phyloP scores from a whole-genome alignment of 64 coral and sea anemone genomes.

The Hydrozoanthus tunicans region DNA sequence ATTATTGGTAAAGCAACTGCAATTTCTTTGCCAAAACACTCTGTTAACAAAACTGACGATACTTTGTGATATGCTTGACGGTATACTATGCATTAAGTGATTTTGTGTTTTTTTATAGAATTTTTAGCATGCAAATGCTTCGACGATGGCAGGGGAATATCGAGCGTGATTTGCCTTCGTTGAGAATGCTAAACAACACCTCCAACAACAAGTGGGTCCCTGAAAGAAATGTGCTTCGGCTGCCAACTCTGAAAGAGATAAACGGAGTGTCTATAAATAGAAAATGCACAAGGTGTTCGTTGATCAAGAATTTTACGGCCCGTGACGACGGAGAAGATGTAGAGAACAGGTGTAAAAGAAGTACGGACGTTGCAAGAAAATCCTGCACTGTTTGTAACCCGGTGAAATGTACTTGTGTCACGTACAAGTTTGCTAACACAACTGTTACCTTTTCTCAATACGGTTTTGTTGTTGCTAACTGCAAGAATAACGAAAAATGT shows the following conservation, averaged over 20 bases:
- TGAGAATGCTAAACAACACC: not conserved
- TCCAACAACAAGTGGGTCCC: not conserved
- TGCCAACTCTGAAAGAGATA: not conserved
- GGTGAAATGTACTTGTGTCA: conserved; percentile 24
- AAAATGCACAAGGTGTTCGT: not conserved
- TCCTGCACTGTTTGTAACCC: conserved; percentile 18
- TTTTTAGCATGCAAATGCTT: not conserved
- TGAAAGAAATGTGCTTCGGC: not conserved
- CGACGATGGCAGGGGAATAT: not conserved
- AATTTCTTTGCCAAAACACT: too few species aligned
- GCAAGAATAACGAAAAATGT: not conserved
- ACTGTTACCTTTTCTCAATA: conserved; percentile 14
- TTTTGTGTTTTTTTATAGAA: not conserved
- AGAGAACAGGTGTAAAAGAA: not conserved
- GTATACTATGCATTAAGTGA: too few species aligned
- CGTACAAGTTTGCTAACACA: not conserved
- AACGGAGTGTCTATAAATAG: not conserved
- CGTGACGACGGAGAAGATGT: not conserved
- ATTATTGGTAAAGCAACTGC: too few species aligned
- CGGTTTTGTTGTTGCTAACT: conserved; percentile 18
- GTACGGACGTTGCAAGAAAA: not conserved
- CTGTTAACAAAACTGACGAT: too few species aligned
- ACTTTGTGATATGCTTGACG: too few species aligned
- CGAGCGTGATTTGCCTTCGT: not conserved
- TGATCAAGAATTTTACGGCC: not conserved